Conservation (phyloP, 2,113 vertebrate species). For the Periophthalmodon schlosseri region DNA sequence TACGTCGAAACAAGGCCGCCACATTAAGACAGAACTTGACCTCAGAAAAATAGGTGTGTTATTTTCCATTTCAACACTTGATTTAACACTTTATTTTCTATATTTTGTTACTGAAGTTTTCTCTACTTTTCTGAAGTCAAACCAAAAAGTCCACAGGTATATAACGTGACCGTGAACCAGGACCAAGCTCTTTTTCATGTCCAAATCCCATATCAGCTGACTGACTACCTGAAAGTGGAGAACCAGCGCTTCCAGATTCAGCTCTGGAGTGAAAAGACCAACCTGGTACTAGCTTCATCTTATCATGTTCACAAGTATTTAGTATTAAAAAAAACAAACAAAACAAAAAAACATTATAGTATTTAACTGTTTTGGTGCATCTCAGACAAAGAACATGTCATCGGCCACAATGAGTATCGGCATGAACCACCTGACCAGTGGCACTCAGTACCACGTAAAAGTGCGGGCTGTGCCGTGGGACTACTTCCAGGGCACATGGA, state of each 20-base stretch:
- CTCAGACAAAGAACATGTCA: conserved; percentile 17
- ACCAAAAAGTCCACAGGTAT: conserved; percentile 57
- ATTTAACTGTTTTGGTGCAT: not conserved
- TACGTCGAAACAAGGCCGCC: conserved; percentile 14
- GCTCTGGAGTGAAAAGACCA: conserved; percentile 10
- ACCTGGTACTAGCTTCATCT: conserved; percentile 16
- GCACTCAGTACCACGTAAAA: conserved; percentile 36
- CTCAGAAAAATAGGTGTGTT: conserved; percentile 54
- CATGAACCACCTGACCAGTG: conserved; percentile 20
- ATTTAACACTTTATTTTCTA: not conserved
- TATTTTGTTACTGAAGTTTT: not conserved
- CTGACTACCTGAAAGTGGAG: conserved; percentile 31
- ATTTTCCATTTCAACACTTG: not conserved
- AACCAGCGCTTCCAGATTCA: conserved; percentile 57
- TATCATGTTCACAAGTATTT: not conserved
- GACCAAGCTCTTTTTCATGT: conserved; percentile 29
- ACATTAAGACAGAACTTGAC: not conserved
- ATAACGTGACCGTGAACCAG: conserved; percentile 35
- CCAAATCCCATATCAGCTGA: conserved; percentile 25
- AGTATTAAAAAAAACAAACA: not conserved
- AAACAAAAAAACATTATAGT: not conserved
- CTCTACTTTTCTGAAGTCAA: conserved; percentile 56
- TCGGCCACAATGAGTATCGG: conserved; percentile 32
- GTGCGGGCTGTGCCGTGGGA: conserved; percentile 46
- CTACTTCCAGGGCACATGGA: conserved; percentile 62